Evolutionary conservation across 2,797 vertebrate genomes (phyloP), one percentile per base, ranked within the genome.

Genomic region (Cryptoprocta ferox): DNA sequence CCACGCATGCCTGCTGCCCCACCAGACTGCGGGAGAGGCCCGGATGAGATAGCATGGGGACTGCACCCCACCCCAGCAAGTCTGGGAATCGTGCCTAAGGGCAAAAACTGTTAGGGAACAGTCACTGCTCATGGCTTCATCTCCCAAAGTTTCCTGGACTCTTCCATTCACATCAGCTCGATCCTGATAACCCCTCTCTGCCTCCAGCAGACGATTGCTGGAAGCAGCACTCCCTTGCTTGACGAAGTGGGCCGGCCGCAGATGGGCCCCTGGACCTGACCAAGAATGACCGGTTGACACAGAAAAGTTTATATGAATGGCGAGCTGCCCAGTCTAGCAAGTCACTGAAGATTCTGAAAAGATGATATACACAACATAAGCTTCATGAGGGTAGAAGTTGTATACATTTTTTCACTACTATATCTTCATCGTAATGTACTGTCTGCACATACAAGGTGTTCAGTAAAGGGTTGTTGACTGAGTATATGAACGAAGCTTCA

Each of bases 1-100:
- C 96, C 26, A 35, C 1, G 2, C 18, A 0, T 6, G 9, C 9
- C 97, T 89, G 96, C 95, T 95, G 86, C 28, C 48, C 56, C 35
- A 68, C 95, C 94, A 87, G 53, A 97, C 83, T 92, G 91, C 86
- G 97, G 95, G 50, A 59, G 95, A 92, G 89, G 98, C 97, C 96
- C 35, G 81, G 95, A 97, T 59, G 89, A 97, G 93, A 78, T 1
- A 70, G 97, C 9, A 1, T 6, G 53, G 80, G 24, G 32, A 8
- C 6, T 2, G 28, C 12, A 45, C 21, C 14, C 4, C 26, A 6
- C 21, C 21, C 21, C n/a, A 11, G 76, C 37, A 90, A 32, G 48
- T 2, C 39, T 26, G 63, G 32, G 6, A 5, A 56, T 1, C 4
- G 1, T 21, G 59, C 28, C 66, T 1, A 16, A 0, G 45, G 61